These are phyloP conservation scores for Drosophila colorata DNA, from an alignment of 2,888 invertebrate species.

Conservation along the genomic window DNA sequence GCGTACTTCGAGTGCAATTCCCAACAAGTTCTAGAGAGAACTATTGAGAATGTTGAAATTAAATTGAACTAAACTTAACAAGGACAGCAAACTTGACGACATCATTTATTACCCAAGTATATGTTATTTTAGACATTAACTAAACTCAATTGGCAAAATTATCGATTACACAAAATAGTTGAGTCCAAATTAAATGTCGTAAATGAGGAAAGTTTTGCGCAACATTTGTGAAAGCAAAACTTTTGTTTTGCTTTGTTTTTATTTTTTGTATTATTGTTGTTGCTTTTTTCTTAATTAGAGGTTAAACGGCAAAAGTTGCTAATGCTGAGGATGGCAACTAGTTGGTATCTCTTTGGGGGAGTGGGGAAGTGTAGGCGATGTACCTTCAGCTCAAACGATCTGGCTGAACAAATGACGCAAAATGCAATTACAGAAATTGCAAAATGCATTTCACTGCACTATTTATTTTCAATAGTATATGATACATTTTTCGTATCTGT, in stretches of 20 bases:
- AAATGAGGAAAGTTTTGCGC: conserved; percentile 39
- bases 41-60: no score
- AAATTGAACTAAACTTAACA: no score
- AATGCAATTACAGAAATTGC: conserved; percentile 46
- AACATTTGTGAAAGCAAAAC: conserved; percentile 13
- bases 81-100: no score
- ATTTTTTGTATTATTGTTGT: no score
- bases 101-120: no score
- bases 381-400: conserved; percentile 1
- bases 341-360: neutral
- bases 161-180: conserved; percentile 48
- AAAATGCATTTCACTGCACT: conserved; percentile 59
- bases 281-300: neutral
- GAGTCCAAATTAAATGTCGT: conserved; percentile 2
- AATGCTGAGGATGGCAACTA: conserved; percentile 8
- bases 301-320: conserved; percentile 21
- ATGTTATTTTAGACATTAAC: neutral
- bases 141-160: conserved; percentile 11
- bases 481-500: conserved; percentile 28
- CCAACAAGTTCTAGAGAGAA: no score
- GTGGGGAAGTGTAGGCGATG: neutral
- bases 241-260: neutral
- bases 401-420: conserved; percentile 27
- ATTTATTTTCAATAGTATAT: conserved; percentile 46
- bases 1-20: no score